Percentiles rank a stretch among this genome's conserved stretches.
phyloP scores from a whole-genome alignment of 35 echinoderm and acorn worm species.

The Apostichopus californicus region DNA sequence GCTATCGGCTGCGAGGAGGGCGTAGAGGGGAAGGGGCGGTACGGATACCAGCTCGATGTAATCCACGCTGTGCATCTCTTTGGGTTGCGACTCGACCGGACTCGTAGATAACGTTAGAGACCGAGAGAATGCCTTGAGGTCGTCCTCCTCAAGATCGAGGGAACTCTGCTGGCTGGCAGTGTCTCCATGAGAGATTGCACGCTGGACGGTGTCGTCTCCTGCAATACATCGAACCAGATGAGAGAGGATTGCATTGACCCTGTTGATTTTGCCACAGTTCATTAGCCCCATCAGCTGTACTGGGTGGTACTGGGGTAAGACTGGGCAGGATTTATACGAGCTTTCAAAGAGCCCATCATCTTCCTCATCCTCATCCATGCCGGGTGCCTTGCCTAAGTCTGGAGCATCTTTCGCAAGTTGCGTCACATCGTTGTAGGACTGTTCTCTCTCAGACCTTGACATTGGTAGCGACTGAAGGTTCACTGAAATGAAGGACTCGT shows the following conservation, averaged over 20 bases:
- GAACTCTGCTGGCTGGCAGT: constrained; percentile 50
- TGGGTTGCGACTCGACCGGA: constrained; percentile 76
- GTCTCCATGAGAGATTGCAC: constrained; percentile 69
- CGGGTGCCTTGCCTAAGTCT: constrained; percentile 27
- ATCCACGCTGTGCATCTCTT: constrained; percentile 54
- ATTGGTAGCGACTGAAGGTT: constrained; percentile 82
- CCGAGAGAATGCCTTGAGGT: constrained; percentile 48
- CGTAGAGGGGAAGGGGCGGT: constrained; percentile 93
- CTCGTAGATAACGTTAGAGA: constrained; percentile 75
- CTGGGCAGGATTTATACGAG: constrained; percentile 78
- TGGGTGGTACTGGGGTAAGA: constrained; percentile 97
- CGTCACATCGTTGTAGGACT: constrained; percentile 87
- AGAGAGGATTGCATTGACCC: constrained; percentile 94
- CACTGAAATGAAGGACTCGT: constrained; percentile 67
- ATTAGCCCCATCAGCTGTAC: constrained; percentile 91
- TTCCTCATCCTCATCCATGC: constrained; percentile 21
- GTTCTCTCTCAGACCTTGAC: constrained; percentile 82
- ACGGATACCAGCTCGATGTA: constrained; percentile 95
- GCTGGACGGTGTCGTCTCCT: constrained; percentile 75
- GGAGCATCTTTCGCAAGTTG: constrained; percentile 60
- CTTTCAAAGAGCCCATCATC: constrained; percentile 89
- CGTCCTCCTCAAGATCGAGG: constrained; percentile 50
- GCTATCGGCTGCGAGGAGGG: constrained; percentile 82
- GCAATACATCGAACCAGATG: constrained; percentile 95
- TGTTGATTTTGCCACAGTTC: constrained; percentile 92